Evolutionary conservation across 2,888 invertebrate species (phyloP), one percentile per base, ranked within the genome.

Genomic region (Brachypterus glaber): DNA sequence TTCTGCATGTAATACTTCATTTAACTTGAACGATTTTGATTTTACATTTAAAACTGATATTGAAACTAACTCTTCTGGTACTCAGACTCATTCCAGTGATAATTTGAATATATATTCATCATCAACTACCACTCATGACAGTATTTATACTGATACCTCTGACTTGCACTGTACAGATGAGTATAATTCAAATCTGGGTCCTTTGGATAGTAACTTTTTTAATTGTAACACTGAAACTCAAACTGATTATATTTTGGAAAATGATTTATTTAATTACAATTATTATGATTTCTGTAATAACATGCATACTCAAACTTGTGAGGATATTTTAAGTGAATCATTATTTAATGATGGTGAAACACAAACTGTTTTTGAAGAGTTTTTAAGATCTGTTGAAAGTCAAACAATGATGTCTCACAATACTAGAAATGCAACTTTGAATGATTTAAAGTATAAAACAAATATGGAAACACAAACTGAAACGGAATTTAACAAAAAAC

Each of bases 311-410:
- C 62, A 65, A 37, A 72, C 72, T 2, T 76, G 74, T 49, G 71
- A 50, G 32, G 51, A 73, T 27, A 57, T 75, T 17, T 57, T 71
- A 2, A 54, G 46, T 3, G 76, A 73, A 47, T 60, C 78, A 17
- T 72, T 67, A n/a, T 60, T 77, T 26, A 69, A 71, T 13, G 70
- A 77, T 48, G 78, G 73, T 40, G 75, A 79, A 53, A 79, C 79
- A 0, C 79, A 79, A 57, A 79, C 79, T 1, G 63, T 70, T 1
- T 59, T 64, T 36, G 71, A 72, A 37, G 74, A 74, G 44, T 59
- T 70, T 17, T 62, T 75, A 11, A 70, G 71, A 2, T 75, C 75
- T 2, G 71, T 75, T 0, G 74, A 77, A 56, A 77, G 76, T 8
- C 76, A 76, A 57, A 76, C 76, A 0, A 53, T 58, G 36, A 55